phyloP scores from a whole-genome alignment of 2,113 vertebrate species.

The Dendrocopos noguchii region DNA sequence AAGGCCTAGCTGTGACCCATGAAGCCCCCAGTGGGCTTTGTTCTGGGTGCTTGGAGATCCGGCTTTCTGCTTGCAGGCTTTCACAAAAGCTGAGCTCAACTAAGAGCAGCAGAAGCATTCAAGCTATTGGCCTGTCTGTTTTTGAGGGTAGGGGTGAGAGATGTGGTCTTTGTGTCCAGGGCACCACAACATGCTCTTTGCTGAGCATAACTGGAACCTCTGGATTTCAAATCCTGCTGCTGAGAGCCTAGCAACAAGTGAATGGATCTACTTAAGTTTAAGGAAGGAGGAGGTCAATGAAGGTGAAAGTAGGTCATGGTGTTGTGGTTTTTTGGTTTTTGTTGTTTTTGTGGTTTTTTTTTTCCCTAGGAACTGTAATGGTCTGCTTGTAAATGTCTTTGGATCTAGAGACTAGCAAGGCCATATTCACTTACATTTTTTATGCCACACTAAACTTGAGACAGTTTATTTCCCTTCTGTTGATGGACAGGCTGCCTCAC shows the following conservation, averaged over 20 bases:
- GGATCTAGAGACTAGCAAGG: background rate
- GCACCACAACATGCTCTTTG: background rate
- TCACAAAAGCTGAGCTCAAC: constrained; percentile 29
- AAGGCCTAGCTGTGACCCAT: constrained; percentile 12
- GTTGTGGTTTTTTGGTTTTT: background rate
- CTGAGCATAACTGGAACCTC: background rate
- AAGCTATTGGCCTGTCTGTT: background rate
- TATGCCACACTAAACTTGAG: background rate
- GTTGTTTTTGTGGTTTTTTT: constrained; percentile 33
- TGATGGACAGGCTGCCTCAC: background rate
- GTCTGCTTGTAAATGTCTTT: background rate
- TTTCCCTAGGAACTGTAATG: constrained; percentile 9
- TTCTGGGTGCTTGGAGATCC: background rate
- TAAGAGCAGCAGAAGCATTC: constrained; percentile 19
- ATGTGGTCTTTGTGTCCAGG: background rate
- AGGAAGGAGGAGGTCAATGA: constrained; percentile 22
- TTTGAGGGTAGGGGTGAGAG: background rate
- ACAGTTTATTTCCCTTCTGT: background rate
- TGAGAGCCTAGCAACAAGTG: constrained; percentile 35
- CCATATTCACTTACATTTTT: background rate
- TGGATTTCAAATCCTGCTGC: constrained; percentile 12
- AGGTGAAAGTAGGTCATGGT: constrained; percentile 28
- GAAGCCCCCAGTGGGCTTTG: background rate
- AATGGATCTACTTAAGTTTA: constrained; percentile 21
- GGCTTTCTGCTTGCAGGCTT: background rate